Percentiles rank a stretch among this genome's conserved stretches.
These are phyloP conservation scores for Ophiodon elongatus DNA, from an alignment of 2,113 vertebrate species.

Conservation along the genomic window DNA sequence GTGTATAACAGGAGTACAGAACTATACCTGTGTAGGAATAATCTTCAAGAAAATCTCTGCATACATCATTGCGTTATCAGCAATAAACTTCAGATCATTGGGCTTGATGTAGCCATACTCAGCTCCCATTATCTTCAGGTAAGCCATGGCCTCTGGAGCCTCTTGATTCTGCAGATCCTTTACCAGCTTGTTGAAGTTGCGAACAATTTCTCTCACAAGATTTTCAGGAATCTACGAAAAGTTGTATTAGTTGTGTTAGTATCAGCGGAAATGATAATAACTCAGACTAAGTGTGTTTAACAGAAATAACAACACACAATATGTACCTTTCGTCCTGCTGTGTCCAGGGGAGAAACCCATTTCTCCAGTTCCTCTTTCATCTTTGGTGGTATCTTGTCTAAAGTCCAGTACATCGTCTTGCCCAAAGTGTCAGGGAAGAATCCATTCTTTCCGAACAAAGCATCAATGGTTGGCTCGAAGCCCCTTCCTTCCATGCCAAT, in stretches of 20 bases:
- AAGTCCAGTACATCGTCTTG: constrained; percentile 91
- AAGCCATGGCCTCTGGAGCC: constrained; percentile 90
- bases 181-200: constrained; percentile 88
- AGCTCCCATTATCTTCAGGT: constrained; percentile 88
- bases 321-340: constrained; percentile 75
- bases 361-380: constrained; percentile 87
- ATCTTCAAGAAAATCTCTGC: constrained; percentile 34
- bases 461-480: constrained; percentile 91
- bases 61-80: constrained; percentile 65
- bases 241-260: neutral
- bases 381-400: constrained; percentile 85
- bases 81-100: constrained; percentile 83
- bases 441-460: constrained; percentile 91
- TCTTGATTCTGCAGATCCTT: constrained; percentile 86
- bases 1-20: neutral
- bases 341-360: constrained; percentile 82
- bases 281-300: neutral
- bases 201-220: constrained; percentile 84
- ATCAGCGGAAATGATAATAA: constrained; percentile 7
- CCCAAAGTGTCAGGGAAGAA: constrained; percentile 92
- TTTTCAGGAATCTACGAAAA: constrained; percentile 81
- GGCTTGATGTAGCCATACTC: constrained; percentile 92
- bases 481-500: constrained; percentile 92
- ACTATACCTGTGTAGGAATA: constrained; percentile 65
- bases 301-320: neutral